Conservation (phyloP, 2,888 invertebrate species). For the Aleiodes alternator region DNA sequence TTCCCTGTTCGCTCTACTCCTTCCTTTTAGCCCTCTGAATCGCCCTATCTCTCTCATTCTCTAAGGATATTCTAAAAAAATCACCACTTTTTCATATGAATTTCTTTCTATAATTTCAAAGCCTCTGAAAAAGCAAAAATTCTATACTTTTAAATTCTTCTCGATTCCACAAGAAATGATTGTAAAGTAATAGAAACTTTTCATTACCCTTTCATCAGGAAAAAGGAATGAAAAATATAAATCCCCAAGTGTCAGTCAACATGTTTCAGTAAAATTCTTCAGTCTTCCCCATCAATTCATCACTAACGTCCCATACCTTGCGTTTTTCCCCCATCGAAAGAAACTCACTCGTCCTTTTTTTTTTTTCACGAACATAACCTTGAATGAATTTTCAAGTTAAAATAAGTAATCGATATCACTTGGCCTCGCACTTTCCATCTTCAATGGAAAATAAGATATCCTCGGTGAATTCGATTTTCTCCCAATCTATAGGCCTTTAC, state of each 20-base stretch:
- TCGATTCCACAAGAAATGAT: too few species aligned
- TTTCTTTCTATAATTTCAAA: too few species aligned
- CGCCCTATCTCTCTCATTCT: too few species aligned
- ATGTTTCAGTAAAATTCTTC: constrained; percentile 20
- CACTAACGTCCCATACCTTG: constrained; percentile 4
- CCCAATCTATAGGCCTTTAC: not conserved
- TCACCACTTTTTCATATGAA: too few species aligned
- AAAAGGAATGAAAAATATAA: not conserved
- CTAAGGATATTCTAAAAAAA: too few species aligned
- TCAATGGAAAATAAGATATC: constrained; percentile 47
- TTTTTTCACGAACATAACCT: constrained; percentile 18
- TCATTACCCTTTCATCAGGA: not conserved
- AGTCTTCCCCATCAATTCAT: constrained; percentile 31
- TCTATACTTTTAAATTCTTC: too few species aligned
- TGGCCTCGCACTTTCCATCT: constrained; percentile 41
- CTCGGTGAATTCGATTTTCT: constrained; percentile 48
- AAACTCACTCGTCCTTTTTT: constrained; percentile 23
- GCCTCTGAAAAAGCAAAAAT: too few species aligned
- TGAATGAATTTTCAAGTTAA: constrained; percentile 31
- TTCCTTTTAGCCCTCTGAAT: too few species aligned
- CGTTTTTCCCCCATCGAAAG: constrained; percentile 22
- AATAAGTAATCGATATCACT: constrained; percentile 30
- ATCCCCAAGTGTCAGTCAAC: constrained; percentile 27
- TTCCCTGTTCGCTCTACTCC: too few species aligned
- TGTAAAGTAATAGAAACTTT: too few species aligned